Percentiles rank a stretch among this genome's conserved stretches.
Evolutionary conservation across 2,113 vertebrate species (phyloP).

Genomic region (Pseudopodoces humilis): DNA sequence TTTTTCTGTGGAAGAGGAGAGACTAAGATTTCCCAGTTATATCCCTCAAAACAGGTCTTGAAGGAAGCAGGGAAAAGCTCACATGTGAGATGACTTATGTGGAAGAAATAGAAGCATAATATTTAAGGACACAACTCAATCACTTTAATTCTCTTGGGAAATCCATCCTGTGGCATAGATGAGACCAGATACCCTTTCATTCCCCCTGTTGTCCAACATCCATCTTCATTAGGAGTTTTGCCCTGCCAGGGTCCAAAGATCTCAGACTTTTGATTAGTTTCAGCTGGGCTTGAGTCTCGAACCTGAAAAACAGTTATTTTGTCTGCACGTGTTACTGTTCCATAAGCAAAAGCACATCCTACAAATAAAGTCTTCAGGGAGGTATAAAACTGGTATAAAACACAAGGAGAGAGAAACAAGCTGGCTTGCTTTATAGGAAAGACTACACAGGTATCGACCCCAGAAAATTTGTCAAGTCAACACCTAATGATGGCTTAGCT

Average conservation of each 20-base stretch:
- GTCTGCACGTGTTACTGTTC: conserved; percentile 11
- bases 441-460: conserved; percentile 10
- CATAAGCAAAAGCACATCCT: conserved; percentile 5
- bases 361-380: conserved; percentile 39
- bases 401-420: conserved; percentile 27
- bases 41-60: background rate
- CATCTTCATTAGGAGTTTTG: background rate
- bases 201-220: background rate
- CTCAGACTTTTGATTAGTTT: conserved; percentile 36
- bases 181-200: background rate
- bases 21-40: background rate
- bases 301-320: conserved; percentile 20
- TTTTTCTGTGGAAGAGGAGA: background rate
- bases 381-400: conserved; percentile 24
- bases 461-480: conserved; percentile 56
- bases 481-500: conserved; percentile 52
- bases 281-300: conserved; percentile 6
- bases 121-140: background rate
- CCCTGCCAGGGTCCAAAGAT: background rate
- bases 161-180: background rate
- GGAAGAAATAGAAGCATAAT: background rate
- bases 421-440: background rate
- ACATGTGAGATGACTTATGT: background rate
- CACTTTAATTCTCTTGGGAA: background rate
- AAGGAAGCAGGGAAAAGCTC: background rate